phyloP scores from a whole-genome alignment of 2,888 invertebrate species.

The Mylabris sibirica region DNA sequence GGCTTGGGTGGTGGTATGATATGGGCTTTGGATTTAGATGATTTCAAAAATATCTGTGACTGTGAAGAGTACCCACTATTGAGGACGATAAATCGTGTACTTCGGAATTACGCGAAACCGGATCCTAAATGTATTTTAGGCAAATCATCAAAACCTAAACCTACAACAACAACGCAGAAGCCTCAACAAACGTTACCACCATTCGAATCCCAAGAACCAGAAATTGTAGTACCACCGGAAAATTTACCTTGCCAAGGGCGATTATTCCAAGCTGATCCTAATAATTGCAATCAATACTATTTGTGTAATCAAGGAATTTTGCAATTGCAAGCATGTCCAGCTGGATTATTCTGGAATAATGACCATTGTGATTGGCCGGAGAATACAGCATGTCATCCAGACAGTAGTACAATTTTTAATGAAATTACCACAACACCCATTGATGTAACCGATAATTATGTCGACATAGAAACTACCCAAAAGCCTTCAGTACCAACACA shows the following conservation, averaged over 20 bases:
- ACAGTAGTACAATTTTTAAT: conserved; percentile 41
- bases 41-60: conserved; percentile 81
- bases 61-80: conserved; percentile 85
- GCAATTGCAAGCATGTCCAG: conserved; percentile 75
- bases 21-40: conserved; percentile 89
- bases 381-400: conserved; percentile 69
- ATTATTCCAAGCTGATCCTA: conserved; percentile 69
- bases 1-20: conserved; percentile 88
- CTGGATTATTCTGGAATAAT: conserved; percentile 79
- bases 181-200: conserved; percentile 20
- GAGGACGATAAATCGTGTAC: conserved; percentile 80
- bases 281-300: conserved; percentile 80
- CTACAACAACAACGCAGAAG: conserved; percentile 25
- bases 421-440: conserved; percentile 36
- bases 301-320: conserved; percentile 79
- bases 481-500: conserved; percentile 52
- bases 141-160: conserved; percentile 40
- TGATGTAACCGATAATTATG: conserved; percentile 20
- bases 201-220: conserved; percentile 23
- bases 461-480: conserved; percentile 37
- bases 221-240: conserved; percentile 41
- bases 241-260: conserved; percentile 63
- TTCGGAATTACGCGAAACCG: conserved; percentile 72
- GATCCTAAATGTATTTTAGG: conserved; percentile 71
- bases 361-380: conserved; percentile 84